Evolutionary conservation across 2,113 vertebrate species (phyloP).

Genomic region (Tauraco erythrolophus): DNA sequence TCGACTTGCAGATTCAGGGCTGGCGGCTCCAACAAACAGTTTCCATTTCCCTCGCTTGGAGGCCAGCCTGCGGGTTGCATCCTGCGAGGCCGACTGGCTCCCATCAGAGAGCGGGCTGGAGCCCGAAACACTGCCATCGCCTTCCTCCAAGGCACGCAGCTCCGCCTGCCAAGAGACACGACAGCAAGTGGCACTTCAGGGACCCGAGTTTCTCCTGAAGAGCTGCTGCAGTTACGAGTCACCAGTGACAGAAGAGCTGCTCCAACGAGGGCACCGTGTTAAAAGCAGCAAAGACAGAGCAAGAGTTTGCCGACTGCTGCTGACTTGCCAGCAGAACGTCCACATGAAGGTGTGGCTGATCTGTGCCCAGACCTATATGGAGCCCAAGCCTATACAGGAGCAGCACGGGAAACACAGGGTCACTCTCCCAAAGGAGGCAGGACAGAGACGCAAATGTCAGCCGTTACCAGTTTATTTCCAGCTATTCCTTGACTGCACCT

Average conservation of each 20-base stretch:
- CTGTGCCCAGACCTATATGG: accelerated
- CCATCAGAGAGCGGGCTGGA: conserved; percentile 93
- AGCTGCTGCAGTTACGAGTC: accelerated
- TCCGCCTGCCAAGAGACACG: conserved; percentile 83
- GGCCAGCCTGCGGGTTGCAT: conserved; percentile 75
- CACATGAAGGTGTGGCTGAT: accelerated
- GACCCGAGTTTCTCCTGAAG: accelerated
- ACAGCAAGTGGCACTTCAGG: accelerated
- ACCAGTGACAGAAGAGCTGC: background rate
- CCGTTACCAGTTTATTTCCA: accelerated
- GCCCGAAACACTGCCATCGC: conserved; percentile 88
- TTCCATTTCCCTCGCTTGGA: conserved; percentile 91
- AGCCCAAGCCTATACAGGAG: accelerated
- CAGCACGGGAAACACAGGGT: accelerated
- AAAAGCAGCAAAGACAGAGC: accelerated
- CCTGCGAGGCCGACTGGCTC: conserved; percentile 83
- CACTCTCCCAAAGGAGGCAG: accelerated
- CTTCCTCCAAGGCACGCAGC: conserved; percentile 94
- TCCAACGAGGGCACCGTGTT: accelerated
- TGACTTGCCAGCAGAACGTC: accelerated
- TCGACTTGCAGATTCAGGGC: conserved; percentile 88
- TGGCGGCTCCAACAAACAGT: conserved; percentile 84
- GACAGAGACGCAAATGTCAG: accelerated
- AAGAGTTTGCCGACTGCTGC: accelerated
- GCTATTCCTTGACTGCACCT: accelerated